Percentiles rank a stretch among this genome's conserved stretches.
Conservation (phyloP, 2,113 vertebrate species). For the Rattus norvegicus region DNA sequence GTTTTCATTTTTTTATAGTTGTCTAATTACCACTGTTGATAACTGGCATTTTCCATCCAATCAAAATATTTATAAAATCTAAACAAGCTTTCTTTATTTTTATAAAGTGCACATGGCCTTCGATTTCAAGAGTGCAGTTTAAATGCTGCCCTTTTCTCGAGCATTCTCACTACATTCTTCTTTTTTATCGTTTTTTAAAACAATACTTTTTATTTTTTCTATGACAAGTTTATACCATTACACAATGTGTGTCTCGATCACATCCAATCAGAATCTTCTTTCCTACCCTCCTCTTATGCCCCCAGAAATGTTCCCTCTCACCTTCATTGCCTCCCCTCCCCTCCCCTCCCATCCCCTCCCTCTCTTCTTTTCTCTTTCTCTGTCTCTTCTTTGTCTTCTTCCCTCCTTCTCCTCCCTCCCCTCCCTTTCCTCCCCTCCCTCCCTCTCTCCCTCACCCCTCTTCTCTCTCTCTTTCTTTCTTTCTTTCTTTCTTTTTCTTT, state of each 20-base stretch:
- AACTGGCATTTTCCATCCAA: neutral
- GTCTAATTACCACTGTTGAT: conserved; percentile 19
- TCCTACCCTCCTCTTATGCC: neutral
- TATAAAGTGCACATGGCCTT: neutral
- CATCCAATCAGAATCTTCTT: neutral
- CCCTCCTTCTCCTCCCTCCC: too few species aligned
- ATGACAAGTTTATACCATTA: neutral
- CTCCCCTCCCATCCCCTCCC: too few species aligned
- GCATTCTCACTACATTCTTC: neutral
- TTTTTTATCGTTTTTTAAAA: neutral
- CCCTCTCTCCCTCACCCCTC: too few species aligned
- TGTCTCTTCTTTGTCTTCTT: neutral
- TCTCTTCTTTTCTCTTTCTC: neutral
- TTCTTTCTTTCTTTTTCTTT: neutral
- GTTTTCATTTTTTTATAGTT: conserved; percentile 8
- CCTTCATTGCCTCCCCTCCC: neutral
- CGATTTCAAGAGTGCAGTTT: neutral
- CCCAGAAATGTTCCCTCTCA: neutral
- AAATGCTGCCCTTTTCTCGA: neutral
- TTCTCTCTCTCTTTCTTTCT: too few species aligned
- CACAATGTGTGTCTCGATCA: neutral
- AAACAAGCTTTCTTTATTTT: conserved; percentile 15
- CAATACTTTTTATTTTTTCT: neutral
- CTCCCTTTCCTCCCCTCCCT: too few species aligned
- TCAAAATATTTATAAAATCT: conserved; percentile 35